phyloP scores from a whole-genome alignment of 2,113 vertebrate species.

The Poeciliopsis prolifica region DNA sequence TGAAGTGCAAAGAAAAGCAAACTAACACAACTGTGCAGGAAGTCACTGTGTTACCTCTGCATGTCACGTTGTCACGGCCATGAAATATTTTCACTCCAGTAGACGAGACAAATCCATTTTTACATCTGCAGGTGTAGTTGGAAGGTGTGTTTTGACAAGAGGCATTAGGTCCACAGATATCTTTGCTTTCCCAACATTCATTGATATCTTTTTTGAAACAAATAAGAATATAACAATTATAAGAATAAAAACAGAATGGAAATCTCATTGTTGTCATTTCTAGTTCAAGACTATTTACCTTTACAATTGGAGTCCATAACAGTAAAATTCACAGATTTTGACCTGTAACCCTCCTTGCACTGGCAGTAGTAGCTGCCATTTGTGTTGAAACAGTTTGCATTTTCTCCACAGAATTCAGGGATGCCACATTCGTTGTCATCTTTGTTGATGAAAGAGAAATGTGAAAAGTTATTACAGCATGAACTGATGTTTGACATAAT shows the following conservation, averaged over 20 bases:
- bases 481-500: background rate
- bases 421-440: constrained; percentile 23
- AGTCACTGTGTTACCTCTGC: constrained; percentile 53
- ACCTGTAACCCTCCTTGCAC: constrained; percentile 49
- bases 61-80: constrained; percentile 10
- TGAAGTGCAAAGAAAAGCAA: background rate
- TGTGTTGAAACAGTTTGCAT: constrained; percentile 48
- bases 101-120: constrained; percentile 47
- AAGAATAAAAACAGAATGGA: background rate
- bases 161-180: constrained; percentile 56
- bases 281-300: constrained; percentile 40
- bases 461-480: background rate
- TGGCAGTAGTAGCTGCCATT: constrained; percentile 49
- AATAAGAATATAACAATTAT: background rate
- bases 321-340: background rate
- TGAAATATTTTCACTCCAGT: rapidly evolving
- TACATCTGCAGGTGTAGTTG: constrained; percentile 59
- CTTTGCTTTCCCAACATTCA: background rate
- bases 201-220: constrained; percentile 55
- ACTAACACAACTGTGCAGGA: too few relatives aligned
- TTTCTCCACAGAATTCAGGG: background rate
- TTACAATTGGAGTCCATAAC: rapidly evolving
- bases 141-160: rapidly evolving
- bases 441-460: constrained; percentile 23
- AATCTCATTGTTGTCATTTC: rapidly evolving